These are phyloP conservation scores for Pomatostomus ruficeps DNA, from an alignment of 2,113 vertebrate species.

Conservation along the genomic window DNA sequence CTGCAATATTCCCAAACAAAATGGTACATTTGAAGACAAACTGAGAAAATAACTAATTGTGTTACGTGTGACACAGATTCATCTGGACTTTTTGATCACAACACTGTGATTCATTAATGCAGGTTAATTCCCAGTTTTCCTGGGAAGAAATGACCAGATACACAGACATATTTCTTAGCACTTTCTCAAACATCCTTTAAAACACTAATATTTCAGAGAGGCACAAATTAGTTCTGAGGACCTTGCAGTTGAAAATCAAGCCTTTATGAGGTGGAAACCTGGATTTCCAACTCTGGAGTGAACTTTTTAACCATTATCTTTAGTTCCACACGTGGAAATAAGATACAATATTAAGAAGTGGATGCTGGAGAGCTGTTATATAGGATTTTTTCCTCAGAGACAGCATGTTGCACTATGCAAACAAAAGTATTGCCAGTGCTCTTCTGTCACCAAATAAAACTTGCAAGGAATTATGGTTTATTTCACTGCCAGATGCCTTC, in stretches of 20 bases:
- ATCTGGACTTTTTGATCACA: conserved; percentile 55
- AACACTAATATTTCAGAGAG: neutral
- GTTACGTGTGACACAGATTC: conserved; percentile 38
- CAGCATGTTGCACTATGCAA: neutral
- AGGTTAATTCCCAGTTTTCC: conserved; percentile 21
- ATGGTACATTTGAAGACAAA: conserved; percentile 69
- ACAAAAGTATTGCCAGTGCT: neutral
- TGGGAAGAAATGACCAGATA: neutral
- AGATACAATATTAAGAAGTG: neutral
- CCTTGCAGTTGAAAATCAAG: neutral
- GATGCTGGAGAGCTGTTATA: too few species aligned
- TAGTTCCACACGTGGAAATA: neutral
- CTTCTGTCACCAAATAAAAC: neutral
- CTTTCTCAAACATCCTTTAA: neutral
- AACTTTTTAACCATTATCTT: neutral
- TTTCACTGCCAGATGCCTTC: neutral
- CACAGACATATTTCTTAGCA: neutral
- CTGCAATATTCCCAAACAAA: conserved; percentile 72
- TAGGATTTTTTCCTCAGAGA: neutral
- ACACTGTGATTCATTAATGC: conserved; percentile 42
- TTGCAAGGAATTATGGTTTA: neutral
- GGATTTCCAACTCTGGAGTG: neutral
- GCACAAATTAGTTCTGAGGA: neutral
- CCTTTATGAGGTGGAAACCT: neutral
- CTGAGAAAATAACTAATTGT: conserved; percentile 72